Evolutionary conservation across 2,113 vertebrate genomes (phyloP), one percentile per base, ranked within the genome.

Genomic region (Lepus americanus): DNA sequence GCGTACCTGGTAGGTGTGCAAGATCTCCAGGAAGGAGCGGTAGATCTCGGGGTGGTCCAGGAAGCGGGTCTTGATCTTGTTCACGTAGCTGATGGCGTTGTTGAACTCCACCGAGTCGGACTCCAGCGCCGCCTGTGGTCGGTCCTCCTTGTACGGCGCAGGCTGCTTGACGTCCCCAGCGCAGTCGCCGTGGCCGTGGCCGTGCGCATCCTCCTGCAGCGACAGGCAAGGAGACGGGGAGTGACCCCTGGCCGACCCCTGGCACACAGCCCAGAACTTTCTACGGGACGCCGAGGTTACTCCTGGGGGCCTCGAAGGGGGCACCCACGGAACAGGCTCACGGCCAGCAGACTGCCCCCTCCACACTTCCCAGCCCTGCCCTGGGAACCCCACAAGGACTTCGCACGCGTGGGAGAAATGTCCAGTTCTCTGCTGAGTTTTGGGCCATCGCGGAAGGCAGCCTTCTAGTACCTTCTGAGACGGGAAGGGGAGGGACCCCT

Each of bases 21-120:
- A 99, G 90, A 99, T 99, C 98, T 99, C 99, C 92, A 99, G 87
- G 95, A 99, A 99, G 20, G 99, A 99, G 90, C 99, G 98, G 98
- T 99, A 99, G 97, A 99, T 99, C 96, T 99, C 99, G 4, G 99
- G 99, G 90, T 99, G 99, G 96, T 99, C 99, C 61, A 99, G 98
- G 92, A 99, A 99, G 66, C 99, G 98, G 29, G 99, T 99, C 98
- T 99, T 99, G 96, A 99, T 99, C 98, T 99, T 99, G 98, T 99
- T 99, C 66, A 99, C 99, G 0, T 99, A 99, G 97, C 99, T 99
- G 97, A 99, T 99, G 92, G 99, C 99, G 5, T 99, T 99, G 98
- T 99, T 99, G 96, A 99, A 99, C 97, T 99, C 99, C 31, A 99
- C 99, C 0, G 99, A 99, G 83, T 99, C 99, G 0, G 99, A 99